Base-by-base conservation (phyloP, 2,113 vertebrate species). In the Phaetusa simplex region DNA sequence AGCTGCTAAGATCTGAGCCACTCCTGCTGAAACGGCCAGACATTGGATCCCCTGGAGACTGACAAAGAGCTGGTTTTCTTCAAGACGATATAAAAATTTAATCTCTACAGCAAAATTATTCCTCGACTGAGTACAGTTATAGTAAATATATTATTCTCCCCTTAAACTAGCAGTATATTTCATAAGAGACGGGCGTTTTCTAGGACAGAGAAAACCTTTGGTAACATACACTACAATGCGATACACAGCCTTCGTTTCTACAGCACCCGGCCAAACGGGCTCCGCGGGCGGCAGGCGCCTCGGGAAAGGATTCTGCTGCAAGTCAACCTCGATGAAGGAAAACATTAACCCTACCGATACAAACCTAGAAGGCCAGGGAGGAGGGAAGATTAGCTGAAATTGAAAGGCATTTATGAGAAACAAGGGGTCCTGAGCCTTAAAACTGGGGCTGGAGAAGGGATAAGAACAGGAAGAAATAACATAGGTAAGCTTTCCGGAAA, bases 51-150 rank as follows among this genome's bases (percentile, higher is more conserved):
- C 79, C 66, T 8, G 45, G 64, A 82, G 89, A 87, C 58, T 70
- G 58, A n/a, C 77, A 82, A 5, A 45, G 73, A 61, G n/a, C 29
- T 85, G 73, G 24, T 82, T 94, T 97, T 62, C 76, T 88, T 90
- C 71, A 77, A 80, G 71, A 62, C 42, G 34, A 93, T 85, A 87
- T 77, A 80, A 95, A 97, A 95, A 95, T 80, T 85, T 94, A 50
- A 93, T 96, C 78, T 95, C 81, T 55, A 64, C 64, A 90, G 93
- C 58, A 93, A 73, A 96, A 95, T 47, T 58, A 95, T 96, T 93
- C 91, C 91, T 85, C 19, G 86, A 66, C 62, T 52, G 76, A 90
- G 80, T 42, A 84, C 56, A 69, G 73, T 34, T 94, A 58, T 5
- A 91, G 93, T 85, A 97, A 96, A 93, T 91, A 87, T 13, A 94